A percentile compares a stretch with the other conserved stretches of the same genome.
phyloP scores from a whole-genome alignment of 2,888 invertebrate species.

The Trimorus sp. region DNA sequence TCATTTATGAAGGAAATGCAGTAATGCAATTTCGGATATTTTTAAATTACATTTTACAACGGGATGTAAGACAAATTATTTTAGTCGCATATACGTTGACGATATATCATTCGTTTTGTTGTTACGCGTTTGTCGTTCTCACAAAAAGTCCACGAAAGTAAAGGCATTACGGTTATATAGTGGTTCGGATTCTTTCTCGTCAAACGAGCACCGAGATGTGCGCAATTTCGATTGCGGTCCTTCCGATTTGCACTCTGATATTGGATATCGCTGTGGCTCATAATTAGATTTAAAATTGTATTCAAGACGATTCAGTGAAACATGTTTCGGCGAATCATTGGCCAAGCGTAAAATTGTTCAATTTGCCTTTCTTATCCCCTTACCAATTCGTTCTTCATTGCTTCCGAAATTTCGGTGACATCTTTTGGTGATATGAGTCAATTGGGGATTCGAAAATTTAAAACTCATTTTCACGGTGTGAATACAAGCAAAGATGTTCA shows the following conservation, averaged over 20 bases:
- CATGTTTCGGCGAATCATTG: constrained; percentile 64
- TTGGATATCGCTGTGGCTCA: background rate
- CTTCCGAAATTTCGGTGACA: constrained; percentile 47
- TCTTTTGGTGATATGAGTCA: constrained; percentile 44
- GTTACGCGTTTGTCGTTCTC: too few species aligned
- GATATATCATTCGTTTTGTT: too few species aligned
- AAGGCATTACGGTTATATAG: too few species aligned
- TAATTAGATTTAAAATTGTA: constrained; percentile 24
- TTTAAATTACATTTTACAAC: constrained; percentile 26
- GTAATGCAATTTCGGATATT: constrained; percentile 32
- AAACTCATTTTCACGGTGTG: constrained; percentile 36
- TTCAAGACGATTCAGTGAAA: constrained; percentile 24
- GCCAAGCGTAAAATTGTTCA: constrained; percentile 72
- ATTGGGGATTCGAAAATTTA: constrained; percentile 30
- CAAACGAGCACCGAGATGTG: too few species aligned
- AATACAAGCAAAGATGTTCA: constrained; percentile 37
- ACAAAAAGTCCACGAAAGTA: too few species aligned
- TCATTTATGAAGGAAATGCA: constrained; percentile 50
- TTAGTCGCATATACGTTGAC: background rate
- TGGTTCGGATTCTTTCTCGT: too few species aligned
- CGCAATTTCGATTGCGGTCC: too few species aligned
- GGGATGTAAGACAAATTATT: constrained; percentile 10
- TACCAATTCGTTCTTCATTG: constrained; percentile 64
- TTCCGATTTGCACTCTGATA: too few species aligned
- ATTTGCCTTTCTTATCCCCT: constrained; percentile 70